phyloP scores from a whole-genome alignment of 2,797 vertebrate species.

The Cichlasoma orientale region DNA sequence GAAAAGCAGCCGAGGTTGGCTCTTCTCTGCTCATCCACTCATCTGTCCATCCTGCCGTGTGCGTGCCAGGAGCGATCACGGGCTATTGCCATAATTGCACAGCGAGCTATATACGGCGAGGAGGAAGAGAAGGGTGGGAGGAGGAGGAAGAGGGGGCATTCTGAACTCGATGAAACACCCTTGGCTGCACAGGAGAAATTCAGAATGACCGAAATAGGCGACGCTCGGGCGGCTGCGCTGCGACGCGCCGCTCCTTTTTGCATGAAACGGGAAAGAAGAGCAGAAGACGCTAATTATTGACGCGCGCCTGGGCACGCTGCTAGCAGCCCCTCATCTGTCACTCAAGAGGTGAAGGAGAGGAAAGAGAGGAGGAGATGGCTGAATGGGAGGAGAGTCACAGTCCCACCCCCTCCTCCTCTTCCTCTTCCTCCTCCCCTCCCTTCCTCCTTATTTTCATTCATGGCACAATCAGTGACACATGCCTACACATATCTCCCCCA shows the following conservation, averaged over 20 bases:
- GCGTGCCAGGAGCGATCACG: constrained; percentile 49
- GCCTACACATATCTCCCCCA: constrained; percentile 61
- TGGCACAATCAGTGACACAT: constrained; percentile 78
- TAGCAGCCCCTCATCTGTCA: constrained; percentile 56
- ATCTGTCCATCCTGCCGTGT: constrained; percentile 28
- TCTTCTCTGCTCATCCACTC: constrained; percentile 1
- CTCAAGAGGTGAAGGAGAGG: constrained; percentile 38
- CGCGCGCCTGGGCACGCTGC: constrained; percentile 54
- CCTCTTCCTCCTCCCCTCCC: background rate
- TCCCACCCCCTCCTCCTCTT: constrained; percentile 19
- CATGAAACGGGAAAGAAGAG: constrained; percentile 25
- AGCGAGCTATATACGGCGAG: constrained; percentile 7
- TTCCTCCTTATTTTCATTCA: constrained; percentile 82
- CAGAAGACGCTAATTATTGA: constrained; percentile 64
- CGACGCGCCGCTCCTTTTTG: constrained; percentile 36
- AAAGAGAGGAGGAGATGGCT: constrained; percentile 40
- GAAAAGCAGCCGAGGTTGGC: constrained; percentile 4
- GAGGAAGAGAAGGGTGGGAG: background rate
- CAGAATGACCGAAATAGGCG: constrained; percentile 42
- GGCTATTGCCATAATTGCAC: constrained; percentile 53
- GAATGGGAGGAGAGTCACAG: constrained; percentile 65
- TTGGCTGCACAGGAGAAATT: constrained; percentile 46
- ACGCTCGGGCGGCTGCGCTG: constrained; percentile 8
- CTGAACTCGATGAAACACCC: constrained; percentile 45
- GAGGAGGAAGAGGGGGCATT: constrained; percentile 5